These are phyloP conservation scores for Watsonalla cultraria DNA, from an alignment of 2,888 invertebrate species.

Conservation along the genomic window DNA sequence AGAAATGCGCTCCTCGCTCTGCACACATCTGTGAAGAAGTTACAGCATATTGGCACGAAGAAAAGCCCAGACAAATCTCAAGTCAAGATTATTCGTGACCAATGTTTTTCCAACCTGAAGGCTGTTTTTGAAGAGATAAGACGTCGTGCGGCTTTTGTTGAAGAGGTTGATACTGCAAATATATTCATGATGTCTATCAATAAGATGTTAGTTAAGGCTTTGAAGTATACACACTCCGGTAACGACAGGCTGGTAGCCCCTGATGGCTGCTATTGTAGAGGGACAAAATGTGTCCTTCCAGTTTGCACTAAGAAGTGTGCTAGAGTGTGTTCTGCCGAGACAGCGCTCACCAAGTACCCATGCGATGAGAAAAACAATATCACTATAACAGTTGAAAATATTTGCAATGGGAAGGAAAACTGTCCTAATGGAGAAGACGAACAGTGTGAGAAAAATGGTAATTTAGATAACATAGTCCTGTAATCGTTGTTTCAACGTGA, in stretches of 20 bases:
- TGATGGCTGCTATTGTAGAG: conserved; percentile 45
- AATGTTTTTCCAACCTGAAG: conserved; percentile 33
- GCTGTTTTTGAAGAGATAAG: conserved; percentile 38
- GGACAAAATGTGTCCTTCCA: conserved; percentile 34
- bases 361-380: conserved; percentile 30
- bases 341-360: conserved; percentile 37
- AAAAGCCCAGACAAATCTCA: conserved; percentile 18
- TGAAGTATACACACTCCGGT: conserved; percentile 52
- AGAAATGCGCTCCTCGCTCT: conserved; percentile 20
- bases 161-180: conserved; percentile 35
- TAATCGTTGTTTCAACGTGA: background rate
- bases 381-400: conserved; percentile 31
- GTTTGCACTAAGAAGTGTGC: conserved; percentile 43
- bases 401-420: conserved; percentile 50
- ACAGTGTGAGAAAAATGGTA: conserved; percentile 44
- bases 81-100: conserved; percentile 36
- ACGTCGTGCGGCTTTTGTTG: conserved; percentile 13
- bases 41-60: conserved; percentile 33
- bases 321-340: conserved; percentile 42
- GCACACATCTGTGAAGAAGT: conserved; percentile 23
- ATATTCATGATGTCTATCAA: conserved; percentile 37
- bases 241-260: conserved; percentile 38
- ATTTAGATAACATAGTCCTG: background rate
- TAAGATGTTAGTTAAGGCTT: conserved; percentile 40
- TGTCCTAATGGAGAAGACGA: conserved; percentile 57